Evolutionary conservation across 2,888 invertebrate genomes (phyloP), one percentile per base, ranked within the genome.

Genomic region (Malacosoma neustria): DNA sequence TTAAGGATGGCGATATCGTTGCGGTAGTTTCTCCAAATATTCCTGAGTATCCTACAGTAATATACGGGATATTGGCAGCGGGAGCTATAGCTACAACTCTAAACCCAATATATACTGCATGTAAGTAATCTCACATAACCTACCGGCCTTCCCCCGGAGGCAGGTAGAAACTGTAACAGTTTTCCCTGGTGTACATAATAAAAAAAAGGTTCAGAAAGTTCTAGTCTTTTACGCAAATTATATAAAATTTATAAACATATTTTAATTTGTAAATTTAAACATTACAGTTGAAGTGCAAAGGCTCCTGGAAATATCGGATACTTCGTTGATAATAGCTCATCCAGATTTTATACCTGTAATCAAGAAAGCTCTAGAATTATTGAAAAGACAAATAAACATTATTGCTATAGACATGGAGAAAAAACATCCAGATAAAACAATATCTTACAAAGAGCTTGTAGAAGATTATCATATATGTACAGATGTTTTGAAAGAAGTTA

Each of bases 1-100:
- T 92, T 2, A 72, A 72, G 39, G 77, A 87, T 34, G 88, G 89
- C 0, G 91, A 93, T 52, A 87, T 90, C 0, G 58, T 93, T 9
- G 91, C 90, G 0, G 44, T 93, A 12, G 84, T 92, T 37, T 61
- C 93, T 44, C 91, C 91, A 5, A 94, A 94, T 65, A 55, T 87
- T 22, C 93, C 93, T 0, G 94, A 94, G 63, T 91, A 88, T 55
- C 87, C 90, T 0, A 80, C 91, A 7, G 85, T 87, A 1, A 57
- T 87, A 1, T 65, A 91, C 39, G 93, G 92, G 0, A 72, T 87
- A 22, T 57, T 91, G 3, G 88, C 90, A 52, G 91, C 91, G 13
- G 92, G 91, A 0, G 71, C 91, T 0, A 54, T 87, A 5, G 85
- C 89, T 3, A 91, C 92, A 0, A 89, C 93, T 0, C 76, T 92